Evolutionary conservation across 2,113 vertebrate genomes (phyloP).

Genomic region (Nerophis ophidion): DNA sequence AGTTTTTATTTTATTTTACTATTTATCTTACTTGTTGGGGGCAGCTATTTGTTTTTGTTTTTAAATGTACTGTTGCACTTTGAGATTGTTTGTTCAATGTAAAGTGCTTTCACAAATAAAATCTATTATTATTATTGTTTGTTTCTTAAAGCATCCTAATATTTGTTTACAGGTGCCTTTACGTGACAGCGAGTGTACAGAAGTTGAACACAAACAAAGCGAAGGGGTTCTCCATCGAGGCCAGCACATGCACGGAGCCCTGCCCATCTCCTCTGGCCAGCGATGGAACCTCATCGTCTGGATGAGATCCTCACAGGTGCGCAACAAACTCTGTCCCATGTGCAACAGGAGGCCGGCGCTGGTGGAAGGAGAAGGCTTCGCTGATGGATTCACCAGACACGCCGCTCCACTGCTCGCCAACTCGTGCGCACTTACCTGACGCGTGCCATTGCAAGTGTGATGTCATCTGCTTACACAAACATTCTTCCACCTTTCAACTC

Average conservation of each 20-base stretch:
- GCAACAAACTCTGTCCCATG: slow-evolving; percentile 91
- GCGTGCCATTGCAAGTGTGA: neutral
- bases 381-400: slow-evolving; percentile 82
- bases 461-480: too few relatives aligned
- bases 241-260: slow-evolving; percentile 88
- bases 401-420: rapidly evolving
- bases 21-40: too few relatives aligned
- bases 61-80: too few relatives aligned
- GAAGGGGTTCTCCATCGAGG: slow-evolving; percentile 86
- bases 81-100: too few relatives aligned
- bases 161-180: slow-evolving; percentile 70
- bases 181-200: slow-evolving; percentile 70
- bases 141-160: neutral
- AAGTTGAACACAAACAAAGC: slow-evolving; percentile 75
- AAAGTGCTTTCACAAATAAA: too few relatives aligned
- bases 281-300: slow-evolving; percentile 95
- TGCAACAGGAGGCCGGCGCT: slow-evolving; percentile 76
- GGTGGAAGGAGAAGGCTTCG: slow-evolving; percentile 75
- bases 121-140: too few relatives aligned
- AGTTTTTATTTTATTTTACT: too few relatives aligned
- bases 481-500: too few relatives aligned
- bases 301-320: slow-evolving; percentile 81
- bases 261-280: slow-evolving; percentile 80
- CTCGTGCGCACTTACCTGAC: slow-evolving; percentile 50
- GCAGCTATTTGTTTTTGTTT: too few relatives aligned